Conservation (phyloP, 2,797 vertebrate genomes). For the Tragelaphus oryx region DNA sequence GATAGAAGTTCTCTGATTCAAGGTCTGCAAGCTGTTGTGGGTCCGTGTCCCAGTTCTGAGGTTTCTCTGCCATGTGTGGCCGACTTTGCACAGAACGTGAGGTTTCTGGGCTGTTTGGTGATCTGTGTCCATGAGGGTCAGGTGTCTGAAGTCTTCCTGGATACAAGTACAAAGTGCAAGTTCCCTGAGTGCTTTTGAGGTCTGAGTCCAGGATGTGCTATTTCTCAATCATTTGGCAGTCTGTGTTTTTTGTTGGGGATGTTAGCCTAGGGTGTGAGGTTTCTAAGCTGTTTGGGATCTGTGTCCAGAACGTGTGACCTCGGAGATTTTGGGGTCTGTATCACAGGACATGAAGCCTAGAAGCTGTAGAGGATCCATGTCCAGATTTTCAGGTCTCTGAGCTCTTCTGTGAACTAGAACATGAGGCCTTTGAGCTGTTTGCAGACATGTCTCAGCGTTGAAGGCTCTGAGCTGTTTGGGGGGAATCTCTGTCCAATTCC, state of each 20-base stretch:
- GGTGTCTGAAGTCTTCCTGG: not conserved
- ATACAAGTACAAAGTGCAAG: not conserved
- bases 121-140: not conserved
- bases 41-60: not conserved
- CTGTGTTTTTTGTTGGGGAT: not conserved
- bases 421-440: not conserved
- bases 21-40: not conserved
- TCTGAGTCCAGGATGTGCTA: not conserved
- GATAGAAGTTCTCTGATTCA: not conserved
- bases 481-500: not conserved
- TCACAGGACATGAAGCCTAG: not conserved
- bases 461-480: not conserved
- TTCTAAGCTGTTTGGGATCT: slow-evolving; percentile 9
- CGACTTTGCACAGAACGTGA: not conserved
- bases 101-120: not conserved
- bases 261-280: not conserved
- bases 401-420: not conserved
- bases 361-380: not conserved
- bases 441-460: not conserved
- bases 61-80: not conserved
- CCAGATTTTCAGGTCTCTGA: not conserved
- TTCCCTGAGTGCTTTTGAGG: not conserved
- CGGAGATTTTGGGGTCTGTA: not conserved
- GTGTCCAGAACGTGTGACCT: not conserved
- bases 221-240: not conserved